phyloP scores from a whole-genome alignment of 2,797 vertebrate species.

The Phylloscopus collybita region DNA sequence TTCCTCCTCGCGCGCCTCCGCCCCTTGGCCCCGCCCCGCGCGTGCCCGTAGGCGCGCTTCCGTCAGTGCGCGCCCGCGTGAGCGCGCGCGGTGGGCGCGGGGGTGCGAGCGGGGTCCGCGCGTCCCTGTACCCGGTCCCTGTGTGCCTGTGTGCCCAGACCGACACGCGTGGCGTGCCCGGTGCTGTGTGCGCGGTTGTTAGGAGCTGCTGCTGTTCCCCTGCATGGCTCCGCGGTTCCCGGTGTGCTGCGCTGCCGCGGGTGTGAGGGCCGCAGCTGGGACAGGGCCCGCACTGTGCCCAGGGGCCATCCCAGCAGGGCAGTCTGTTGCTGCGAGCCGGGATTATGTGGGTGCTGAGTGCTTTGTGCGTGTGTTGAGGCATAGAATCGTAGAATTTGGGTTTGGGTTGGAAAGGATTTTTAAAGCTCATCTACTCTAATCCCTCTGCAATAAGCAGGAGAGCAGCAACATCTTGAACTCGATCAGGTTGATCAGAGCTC shows the following conservation, averaged over 20 bases:
- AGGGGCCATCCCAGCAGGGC: neutral
- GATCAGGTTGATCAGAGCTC: neutral
- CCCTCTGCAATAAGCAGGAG: neutral
- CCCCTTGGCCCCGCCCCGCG: neutral
- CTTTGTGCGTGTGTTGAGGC: neutral
- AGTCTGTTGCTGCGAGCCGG: neutral
- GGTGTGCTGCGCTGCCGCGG: neutral
- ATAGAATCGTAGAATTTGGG: rapidly evolving
- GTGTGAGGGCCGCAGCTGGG: rapidly evolving
- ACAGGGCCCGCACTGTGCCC: rapidly evolving
- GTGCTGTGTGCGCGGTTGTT: rapidly evolving
- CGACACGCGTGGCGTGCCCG: rapidly evolving
- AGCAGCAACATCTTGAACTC: neutral
- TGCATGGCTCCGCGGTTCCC: rapidly evolving
- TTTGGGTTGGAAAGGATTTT: neutral
- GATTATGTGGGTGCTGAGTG: neutral
- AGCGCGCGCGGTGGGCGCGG: neutral
- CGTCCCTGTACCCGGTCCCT: too few species aligned
- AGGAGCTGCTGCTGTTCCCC: neutral
- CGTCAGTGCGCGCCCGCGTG: neutral
- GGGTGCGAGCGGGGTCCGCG: rapidly evolving
- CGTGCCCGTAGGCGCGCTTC: neutral
- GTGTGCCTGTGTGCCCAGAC: rapidly evolving
- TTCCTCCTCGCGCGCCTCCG: neutral
- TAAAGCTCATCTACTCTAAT: neutral